Base-by-base conservation (phyloP, 2,797 vertebrate genomes). In the Telmatherina bonti region DNA sequence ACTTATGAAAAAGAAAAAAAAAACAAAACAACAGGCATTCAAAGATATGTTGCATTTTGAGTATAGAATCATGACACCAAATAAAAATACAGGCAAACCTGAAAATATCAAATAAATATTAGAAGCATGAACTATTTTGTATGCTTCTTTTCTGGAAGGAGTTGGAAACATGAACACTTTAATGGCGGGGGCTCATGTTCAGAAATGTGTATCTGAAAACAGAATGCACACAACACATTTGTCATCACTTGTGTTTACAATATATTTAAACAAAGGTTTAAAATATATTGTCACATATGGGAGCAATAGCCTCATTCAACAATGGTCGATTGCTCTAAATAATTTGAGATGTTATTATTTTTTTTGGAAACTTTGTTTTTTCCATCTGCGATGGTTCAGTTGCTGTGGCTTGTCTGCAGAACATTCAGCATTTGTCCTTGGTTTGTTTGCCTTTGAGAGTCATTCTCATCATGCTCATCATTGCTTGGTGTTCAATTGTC, bases 331-430 rank as follows among this genome's bases (percentile, higher is more conserved):
- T 88, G 82, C 76, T 83, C 62, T 64, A 87, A 81, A 84, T 85
- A 49, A 49, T 76, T 76, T 81, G 81, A 79, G 89, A 95, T 94
- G 93, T 92, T 89, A n/a, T n/a, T 31, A 31, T 31, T 31, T 31
- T 31, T 92, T 93, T 76, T 83, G 84, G 87, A 92, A 88, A 94
- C 91, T 64, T 78, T 88, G 94, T 95, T 95, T 95, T 95, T 95
- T 95, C 93, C 93, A 93, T 93, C 91, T 75, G 86, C 91, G 93
- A 94, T 95, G 94, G 94, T 95, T 95, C 95, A 95, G 95, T 95
- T 95, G 95, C 93, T 93, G 90, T 73, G 88, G 88, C 89, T 95
- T 93, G 84, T 89, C 89, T 90, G 81, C 89, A 87, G 88, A 89
- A 90, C 90, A 92, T 88, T 93, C 88, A 90, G 77, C 83, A 82